Conservation (phyloP, 1,140 invertebrate species). For the Tetramorium alpestre region DNA sequence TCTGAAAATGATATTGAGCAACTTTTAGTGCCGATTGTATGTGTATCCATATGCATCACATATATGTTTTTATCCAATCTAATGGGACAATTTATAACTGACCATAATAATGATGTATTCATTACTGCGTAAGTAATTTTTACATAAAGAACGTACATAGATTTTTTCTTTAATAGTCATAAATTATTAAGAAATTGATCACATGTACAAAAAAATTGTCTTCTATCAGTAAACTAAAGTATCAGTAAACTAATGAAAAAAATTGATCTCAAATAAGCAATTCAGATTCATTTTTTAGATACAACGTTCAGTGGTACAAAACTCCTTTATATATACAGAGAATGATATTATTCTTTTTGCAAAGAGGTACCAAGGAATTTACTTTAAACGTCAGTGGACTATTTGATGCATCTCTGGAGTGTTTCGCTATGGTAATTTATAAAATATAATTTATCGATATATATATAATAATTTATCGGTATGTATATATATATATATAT, state of each 20-base stretch:
- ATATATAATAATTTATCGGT: no score
- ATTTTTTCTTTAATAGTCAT: not conserved
- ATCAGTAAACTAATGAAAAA: not conserved
- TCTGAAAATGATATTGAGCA: not conserved
- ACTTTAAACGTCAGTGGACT: not conserved
- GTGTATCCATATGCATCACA: not conserved
- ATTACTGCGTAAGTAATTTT: slow-evolving; percentile 6
- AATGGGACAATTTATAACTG: not conserved
- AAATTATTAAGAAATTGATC: not conserved
- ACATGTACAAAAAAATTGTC: not conserved
- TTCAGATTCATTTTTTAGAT: not conserved
- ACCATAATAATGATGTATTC: not conserved
- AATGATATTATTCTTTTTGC: not conserved
- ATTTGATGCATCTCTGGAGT: not conserved
- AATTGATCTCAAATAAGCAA: not conserved
- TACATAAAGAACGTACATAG: not conserved
- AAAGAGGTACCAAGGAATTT: not conserved
- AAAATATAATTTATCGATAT: not conserved
- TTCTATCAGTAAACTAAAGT: not conserved
- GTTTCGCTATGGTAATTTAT: not conserved
- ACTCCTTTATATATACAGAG: not conserved
- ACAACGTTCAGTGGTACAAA: not conserved
- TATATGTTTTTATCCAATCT: slow-evolving; percentile 2
- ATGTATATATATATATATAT: no score
- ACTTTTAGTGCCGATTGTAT: not conserved